These are phyloP conservation scores for Falco concolor DNA, from an alignment of 2,797 vertebrate species.

Conservation along the genomic window DNA sequence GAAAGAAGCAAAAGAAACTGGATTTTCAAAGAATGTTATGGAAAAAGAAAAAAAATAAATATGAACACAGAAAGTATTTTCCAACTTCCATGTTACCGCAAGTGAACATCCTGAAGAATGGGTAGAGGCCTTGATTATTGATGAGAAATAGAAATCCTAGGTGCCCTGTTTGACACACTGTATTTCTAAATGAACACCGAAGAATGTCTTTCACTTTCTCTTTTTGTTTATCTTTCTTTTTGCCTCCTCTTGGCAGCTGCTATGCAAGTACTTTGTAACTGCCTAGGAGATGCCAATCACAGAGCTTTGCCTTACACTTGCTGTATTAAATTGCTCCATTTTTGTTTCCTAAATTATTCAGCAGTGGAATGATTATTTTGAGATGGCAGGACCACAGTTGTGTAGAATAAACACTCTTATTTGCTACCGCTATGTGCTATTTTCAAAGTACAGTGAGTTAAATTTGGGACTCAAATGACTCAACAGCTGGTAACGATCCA, in stretches of 20 bases:
- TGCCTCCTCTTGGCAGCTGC: not conserved
- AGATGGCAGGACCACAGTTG: not conserved
- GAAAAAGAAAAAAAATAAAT: not conserved
- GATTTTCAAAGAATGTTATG: not conserved
- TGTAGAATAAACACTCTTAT: constrained; percentile 34
- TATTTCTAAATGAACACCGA: not conserved
- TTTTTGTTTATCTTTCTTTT: not conserved
- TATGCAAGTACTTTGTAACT: not conserved
- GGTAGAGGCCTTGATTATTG: not conserved
- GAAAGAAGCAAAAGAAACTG: not conserved
- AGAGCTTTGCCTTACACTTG: constrained; percentile 8
- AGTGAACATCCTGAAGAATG: not conserved
- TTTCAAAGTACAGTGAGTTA: constrained; percentile 54
- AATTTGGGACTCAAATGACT: constrained; percentile 53
- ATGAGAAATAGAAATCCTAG: not conserved
- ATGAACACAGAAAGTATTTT: not conserved
- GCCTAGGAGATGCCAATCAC: not conserved
- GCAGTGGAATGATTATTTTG: constrained; percentile 5
- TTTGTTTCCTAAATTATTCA: constrained; percentile 57
- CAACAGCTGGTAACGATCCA: constrained; percentile 43
- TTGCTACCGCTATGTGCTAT: not conserved
- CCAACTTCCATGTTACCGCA: not conserved
- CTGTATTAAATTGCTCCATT: constrained; percentile 23
- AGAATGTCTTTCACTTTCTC: not conserved
- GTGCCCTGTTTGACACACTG: not conserved